Evolutionary conservation across 2,113 vertebrate species (phyloP).

Genomic region (Ceyx melanurus): DNA sequence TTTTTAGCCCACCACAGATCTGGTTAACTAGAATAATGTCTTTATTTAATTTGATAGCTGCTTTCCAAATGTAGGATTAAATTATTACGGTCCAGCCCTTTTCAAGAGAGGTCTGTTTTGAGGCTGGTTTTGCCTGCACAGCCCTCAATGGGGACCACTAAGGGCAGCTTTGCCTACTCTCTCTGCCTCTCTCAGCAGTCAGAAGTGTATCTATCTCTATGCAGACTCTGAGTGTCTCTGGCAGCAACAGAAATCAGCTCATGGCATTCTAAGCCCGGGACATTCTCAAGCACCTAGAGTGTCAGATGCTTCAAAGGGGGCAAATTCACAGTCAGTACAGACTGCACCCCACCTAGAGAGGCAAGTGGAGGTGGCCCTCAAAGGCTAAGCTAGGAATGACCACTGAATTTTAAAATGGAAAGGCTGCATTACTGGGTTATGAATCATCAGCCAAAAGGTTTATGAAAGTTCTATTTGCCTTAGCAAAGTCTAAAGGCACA

Average conservation of each 20-base stretch:
- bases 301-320: not conserved
- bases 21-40: not conserved
- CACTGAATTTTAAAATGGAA: not conserved
- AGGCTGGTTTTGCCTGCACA: not conserved
- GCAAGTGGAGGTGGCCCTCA: not conserved
- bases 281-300: not conserved
- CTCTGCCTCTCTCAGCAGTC: not conserved
- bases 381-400: not conserved
- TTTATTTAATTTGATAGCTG: conserved; percentile 39
- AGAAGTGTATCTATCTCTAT: rapidly evolving
- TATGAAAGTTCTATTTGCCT: not conserved
- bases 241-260: not conserved
- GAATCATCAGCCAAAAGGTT: not conserved
- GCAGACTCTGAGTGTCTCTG: not conserved
- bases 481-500: not conserved
- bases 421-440: not conserved
- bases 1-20: conserved; percentile 31
- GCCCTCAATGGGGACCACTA: rapidly evolving
- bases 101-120: not conserved
- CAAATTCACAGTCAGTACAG: not conserved
- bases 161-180: not conserved
- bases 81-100: not conserved
- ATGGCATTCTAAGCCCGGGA: not conserved
- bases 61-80: not conserved
- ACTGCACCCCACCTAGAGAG: not conserved